Evolutionary conservation across 2,113 vertebrate genomes (phyloP).

Genomic region (Girardinichthys multiradiatus): DNA sequence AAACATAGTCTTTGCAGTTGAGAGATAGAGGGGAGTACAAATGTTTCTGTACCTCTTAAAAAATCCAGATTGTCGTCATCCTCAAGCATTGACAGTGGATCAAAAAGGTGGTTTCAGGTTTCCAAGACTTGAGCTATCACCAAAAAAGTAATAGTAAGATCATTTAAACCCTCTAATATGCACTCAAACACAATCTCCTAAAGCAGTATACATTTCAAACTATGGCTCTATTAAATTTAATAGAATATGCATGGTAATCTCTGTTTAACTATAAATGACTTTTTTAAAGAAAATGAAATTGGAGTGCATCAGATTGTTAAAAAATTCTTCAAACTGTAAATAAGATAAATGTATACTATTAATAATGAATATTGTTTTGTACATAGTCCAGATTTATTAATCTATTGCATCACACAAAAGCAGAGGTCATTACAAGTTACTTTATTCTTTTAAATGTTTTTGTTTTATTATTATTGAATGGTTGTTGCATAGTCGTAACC

Average conservation of each 20-base stretch:
- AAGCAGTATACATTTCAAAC: constrained; percentile 10
- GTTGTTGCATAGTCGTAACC: constrained; percentile 76
- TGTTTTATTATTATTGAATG: constrained; percentile 61
- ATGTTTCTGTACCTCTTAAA: constrained; percentile 77
- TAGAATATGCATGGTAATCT: constrained; percentile 46
- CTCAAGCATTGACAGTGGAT: constrained; percentile 89
- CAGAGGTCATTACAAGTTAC: constrained; percentile 49
- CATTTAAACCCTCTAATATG: constrained; percentile 45
- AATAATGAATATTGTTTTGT: constrained; percentile 81
- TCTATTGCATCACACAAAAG: constrained; percentile 57
- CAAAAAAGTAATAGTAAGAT: constrained; percentile 82
- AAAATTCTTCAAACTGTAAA: constrained; percentile 81
- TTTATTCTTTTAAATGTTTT: constrained; percentile 59
- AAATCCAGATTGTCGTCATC: constrained; percentile 87
- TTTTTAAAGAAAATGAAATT: constrained; percentile 31
- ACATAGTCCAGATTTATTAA: constrained; percentile 82
- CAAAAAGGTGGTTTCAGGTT: constrained; percentile 80
- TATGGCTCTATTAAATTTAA: constrained; percentile 12
- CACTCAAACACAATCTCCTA: constrained; percentile 32
- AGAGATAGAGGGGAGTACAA: constrained; percentile 70
- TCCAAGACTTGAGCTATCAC: constrained; percentile 83
- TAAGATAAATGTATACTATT: constrained; percentile 82
- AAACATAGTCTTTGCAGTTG: too few species aligned
- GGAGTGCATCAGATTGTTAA: constrained; percentile 71
- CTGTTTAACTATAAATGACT: constrained; percentile 37